A percentile compares a stretch with the other conserved stretches of the same genome.
phyloP scores from a whole-genome alignment of 2,888 invertebrate genomes.

The Tetheella fluctuosa region DNA sequence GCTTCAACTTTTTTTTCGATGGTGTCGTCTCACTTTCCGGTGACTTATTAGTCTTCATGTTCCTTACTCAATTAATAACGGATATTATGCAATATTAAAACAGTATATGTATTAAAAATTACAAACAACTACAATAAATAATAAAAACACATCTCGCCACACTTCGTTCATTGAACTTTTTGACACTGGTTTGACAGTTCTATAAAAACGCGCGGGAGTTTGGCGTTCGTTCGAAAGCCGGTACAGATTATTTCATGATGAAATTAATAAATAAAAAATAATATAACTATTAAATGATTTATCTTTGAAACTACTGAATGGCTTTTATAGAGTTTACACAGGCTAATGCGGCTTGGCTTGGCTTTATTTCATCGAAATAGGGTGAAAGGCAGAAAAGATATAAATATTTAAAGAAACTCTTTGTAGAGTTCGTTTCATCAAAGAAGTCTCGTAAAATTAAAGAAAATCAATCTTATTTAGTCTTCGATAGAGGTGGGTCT shows the following conservation, averaged over 20 bases:
- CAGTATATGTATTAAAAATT: conserved; percentile 18
- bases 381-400: no score
- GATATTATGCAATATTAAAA: conserved; percentile 31
- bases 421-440: no score
- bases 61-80: conserved; percentile 30
- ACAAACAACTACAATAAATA: conserved; percentile 32
- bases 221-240: conserved; percentile 1
- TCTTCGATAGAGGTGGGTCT: no score
- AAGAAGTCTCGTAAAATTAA: no score
- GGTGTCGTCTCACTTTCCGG: conserved; percentile 70
- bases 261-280: background rate
- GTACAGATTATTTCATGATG: background rate
- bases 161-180: conserved; percentile 51
- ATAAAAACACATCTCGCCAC: conserved; percentile 42
- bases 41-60: conserved; percentile 72
- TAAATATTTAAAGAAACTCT: no score
- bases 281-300: no score
- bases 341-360: no score
- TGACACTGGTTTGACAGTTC: conserved; percentile 56
- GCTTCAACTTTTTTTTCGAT: conserved; percentile 84
- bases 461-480: no score
- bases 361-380: no score
- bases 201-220: conserved; percentile 68
- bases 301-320: no score
- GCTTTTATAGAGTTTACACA: no score